Evolutionary conservation across 2,888 invertebrate species (phyloP).

Genomic region (Nomada fucata): DNA sequence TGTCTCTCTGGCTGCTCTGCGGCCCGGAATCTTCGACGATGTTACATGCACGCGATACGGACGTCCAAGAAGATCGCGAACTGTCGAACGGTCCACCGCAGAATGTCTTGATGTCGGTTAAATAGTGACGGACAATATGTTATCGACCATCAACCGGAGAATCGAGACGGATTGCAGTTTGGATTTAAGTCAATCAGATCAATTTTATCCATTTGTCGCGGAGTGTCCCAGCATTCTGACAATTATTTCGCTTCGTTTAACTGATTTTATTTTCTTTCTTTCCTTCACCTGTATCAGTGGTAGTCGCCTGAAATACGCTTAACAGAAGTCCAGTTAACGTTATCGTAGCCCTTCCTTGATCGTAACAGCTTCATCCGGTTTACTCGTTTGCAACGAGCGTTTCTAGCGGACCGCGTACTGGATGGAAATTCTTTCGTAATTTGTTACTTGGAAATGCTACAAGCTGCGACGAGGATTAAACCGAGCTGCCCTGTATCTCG

Average conservation of each 20-base stretch:
- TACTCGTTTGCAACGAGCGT: not conserved
- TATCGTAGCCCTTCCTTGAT: not conserved
- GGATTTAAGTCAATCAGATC: not conserved
- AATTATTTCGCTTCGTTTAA: too few species aligned
- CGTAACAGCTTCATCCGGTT: not conserved
- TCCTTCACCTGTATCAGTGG: too few species aligned
- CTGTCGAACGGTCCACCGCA: constrained; percentile 27
- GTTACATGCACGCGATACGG: constrained; percentile 54
- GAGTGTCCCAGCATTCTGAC: too few species aligned
- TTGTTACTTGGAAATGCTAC: constrained; percentile 20
- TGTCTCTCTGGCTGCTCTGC: constrained; percentile 21
- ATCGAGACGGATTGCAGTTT: not conserved
- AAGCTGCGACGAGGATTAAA: constrained; percentile 22
- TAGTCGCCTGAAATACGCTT: not conserved
- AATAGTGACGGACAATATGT: not conserved
- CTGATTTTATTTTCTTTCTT: too few species aligned
- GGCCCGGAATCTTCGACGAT: constrained; percentile 45
- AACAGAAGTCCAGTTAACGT: not conserved
- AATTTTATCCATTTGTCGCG: not conserved
- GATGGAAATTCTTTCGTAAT: constrained; percentile 25
- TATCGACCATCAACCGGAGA: not conserved
- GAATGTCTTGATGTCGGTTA: constrained; percentile 38
- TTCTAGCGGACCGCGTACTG: not conserved
- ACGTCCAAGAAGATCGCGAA: constrained; percentile 7
- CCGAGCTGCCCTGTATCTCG: constrained; percentile 5